Evolutionary conservation across 2,797 vertebrate genomes (phyloP).

Genomic region (Brachyalestes nurse): DNA sequence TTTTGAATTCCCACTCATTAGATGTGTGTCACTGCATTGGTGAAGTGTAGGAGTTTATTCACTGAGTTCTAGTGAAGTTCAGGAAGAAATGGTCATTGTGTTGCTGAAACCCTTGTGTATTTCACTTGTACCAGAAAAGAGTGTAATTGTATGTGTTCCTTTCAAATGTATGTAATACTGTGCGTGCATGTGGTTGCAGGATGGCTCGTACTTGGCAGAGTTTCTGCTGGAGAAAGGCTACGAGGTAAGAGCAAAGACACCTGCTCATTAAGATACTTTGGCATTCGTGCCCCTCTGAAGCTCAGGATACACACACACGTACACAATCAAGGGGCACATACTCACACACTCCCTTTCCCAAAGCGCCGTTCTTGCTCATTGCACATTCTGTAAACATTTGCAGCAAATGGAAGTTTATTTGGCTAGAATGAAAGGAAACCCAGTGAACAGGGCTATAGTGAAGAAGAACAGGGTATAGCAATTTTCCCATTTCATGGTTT

Average conservation of each 20-base stretch:
- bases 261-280: neutral
- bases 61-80: conserved; percentile 17
- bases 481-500: neutral
- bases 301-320: neutral
- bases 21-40: neutral
- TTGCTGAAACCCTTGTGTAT: conserved; percentile 23
- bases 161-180: conserved; percentile 41
- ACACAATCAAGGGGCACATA: neutral
- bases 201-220: conserved; percentile 99
- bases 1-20: neutral
- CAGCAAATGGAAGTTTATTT: conserved; percentile 14
- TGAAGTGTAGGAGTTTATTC: conserved; percentile 35
- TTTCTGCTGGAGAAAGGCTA: conserved; percentile 96
- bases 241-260: conserved; percentile 76
- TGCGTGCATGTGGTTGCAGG: conserved; percentile 79
- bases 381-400: conserved; percentile 3
- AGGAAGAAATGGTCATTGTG: conserved; percentile 41
- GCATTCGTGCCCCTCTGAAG: neutral
- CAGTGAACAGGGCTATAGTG: neutral
- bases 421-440: neutral
- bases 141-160: conserved; percentile 26
- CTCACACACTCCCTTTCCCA: neutral
- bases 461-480: neutral
- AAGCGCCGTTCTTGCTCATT: conserved; percentile 2
- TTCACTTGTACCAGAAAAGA: conserved; percentile 25